Base-by-base conservation (phyloP, 2,797 vertebrate species). In the Pitangus sulphuratus region DNA sequence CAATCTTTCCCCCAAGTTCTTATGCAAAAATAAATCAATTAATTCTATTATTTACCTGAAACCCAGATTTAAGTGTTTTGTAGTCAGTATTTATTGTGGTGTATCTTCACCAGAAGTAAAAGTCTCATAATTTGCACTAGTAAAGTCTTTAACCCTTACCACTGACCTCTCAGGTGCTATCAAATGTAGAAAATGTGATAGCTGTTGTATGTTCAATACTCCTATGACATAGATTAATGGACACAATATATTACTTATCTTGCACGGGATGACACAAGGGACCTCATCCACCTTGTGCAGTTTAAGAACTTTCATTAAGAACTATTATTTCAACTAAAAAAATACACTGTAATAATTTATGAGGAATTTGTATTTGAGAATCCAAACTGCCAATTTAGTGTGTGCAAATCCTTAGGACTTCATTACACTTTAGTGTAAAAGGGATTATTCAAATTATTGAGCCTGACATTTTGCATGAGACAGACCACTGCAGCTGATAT, bases 151-250 rank as follows among this genome's bases (percentile, higher is more conserved):
- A 89, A 71, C 60, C 44, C 68, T 87, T 66, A 80, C 25, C 40
- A 64, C n/a, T 87, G 84, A 83, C 82, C 84, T 85, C 82, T 83
- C 54, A 93, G 82, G 60, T 92, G 70, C 44, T 68, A 87, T 74
- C 51, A 92, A 85, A 83, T 56, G 15, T 57, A 75, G 87, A 85
- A 93, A 91, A 95, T 74, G 71, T 85, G 40, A 53, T 56, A 64
- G 45, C 60, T 80, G 37, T n/a, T 89, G 13, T 53, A 44, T 48
- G 45, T 77, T 92, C 91, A 75, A 45, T 89, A 81, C 44, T 71
- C 18, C 45, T 64, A 11, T 78, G 90, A 84, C 86, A 90, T 3
- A 92, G 88, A 93, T 88, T 88, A 90, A 90, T 78, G 69, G 74
- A 69, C 33, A 68, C 33, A 56, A 45, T 81, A 6, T 80, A 48